Percentiles rank a stretch among this genome's conserved stretches.
Conservation (phyloP, 2,888 invertebrate genomes). For the Alentia gelatinosa region DNA sequence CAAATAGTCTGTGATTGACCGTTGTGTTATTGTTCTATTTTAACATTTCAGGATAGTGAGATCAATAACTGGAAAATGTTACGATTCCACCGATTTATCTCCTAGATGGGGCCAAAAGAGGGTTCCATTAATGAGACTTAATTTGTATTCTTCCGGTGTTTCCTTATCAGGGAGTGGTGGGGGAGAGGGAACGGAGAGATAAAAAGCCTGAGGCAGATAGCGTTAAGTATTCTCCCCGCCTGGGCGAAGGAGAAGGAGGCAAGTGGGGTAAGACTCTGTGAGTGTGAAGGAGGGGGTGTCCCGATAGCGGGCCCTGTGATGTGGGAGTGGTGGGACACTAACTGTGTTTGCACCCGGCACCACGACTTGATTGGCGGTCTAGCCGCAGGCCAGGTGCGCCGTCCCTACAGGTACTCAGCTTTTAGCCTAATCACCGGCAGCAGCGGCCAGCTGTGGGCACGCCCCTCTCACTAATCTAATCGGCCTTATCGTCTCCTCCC, state of each 20-base stretch:
- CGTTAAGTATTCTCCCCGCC: not conserved
- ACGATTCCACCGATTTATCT: not conserved
- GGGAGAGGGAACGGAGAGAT: not conserved
- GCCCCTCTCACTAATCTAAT: conserved; percentile 47
- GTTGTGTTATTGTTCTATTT: no score
- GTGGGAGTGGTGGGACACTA: not conserved
- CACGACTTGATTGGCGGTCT: conserved; percentile 24
- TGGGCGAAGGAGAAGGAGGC: not conserved
- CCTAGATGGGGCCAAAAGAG: not conserved
- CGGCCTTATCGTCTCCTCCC: conserved; percentile 13
- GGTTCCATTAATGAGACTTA: not conserved
- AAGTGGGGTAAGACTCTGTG: not conserved
- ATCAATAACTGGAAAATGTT: no score
- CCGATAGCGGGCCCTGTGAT: not conserved
- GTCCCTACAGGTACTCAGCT: conserved; percentile 42
- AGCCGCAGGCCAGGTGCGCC: conserved; percentile 24
- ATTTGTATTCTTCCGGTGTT: conserved; percentile 4
- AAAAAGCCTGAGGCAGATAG: not conserved
- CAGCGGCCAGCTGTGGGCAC: not conserved
- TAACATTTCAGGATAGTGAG: no score
- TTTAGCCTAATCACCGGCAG: conserved; percentile 45
- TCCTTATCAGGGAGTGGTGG: not conserved
- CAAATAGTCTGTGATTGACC: no score
- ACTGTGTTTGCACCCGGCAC: conserved; percentile 21
- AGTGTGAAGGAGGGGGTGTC: not conserved